Evolutionary conservation across 1,140 invertebrate species (phyloP).

Genomic region (Oryctes rhinoceros): DNA sequence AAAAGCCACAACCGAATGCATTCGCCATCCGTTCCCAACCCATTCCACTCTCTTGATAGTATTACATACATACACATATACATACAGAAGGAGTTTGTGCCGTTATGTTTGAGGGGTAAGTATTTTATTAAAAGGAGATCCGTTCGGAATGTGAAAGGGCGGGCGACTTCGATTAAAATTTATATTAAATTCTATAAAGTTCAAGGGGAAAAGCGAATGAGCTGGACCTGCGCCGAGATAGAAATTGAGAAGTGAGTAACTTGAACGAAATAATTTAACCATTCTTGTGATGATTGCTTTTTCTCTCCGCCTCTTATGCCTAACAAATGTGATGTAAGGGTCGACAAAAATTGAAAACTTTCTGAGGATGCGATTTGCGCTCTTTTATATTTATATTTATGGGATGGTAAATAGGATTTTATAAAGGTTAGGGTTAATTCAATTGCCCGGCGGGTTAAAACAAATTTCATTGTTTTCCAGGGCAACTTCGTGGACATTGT

Average conservation of each 20-base stretch:
- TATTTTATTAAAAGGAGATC: conserved; percentile 19
- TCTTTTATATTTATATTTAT: conserved; percentile 12
- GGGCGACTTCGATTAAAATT: conserved; percentile 33
- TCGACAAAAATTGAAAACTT: conserved; percentile 9
- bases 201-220: background rate
- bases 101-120: background rate
- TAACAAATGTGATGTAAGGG: background rate
- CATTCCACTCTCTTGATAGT: background rate
- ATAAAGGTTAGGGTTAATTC: background rate
- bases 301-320: background rate
- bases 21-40: background rate
- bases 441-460: background rate
- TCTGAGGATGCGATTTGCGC: background rate
- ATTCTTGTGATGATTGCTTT: conserved; percentile 20
- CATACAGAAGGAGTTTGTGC: conserved; percentile 1
- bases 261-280: conserved; percentile 30
- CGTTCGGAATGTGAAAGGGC: background rate
- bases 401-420: background rate
- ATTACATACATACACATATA: background rate
- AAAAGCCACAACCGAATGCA: conserved; percentile 37
- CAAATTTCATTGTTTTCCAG: background rate
- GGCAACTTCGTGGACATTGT: too few relatives aligned
- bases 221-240: background rate
- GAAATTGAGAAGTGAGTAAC: conserved; percentile 33
- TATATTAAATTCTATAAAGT: conserved; percentile 34